Conservation (phyloP, 2,113 vertebrate genomes). For the Apteryx mantelli region DNA sequence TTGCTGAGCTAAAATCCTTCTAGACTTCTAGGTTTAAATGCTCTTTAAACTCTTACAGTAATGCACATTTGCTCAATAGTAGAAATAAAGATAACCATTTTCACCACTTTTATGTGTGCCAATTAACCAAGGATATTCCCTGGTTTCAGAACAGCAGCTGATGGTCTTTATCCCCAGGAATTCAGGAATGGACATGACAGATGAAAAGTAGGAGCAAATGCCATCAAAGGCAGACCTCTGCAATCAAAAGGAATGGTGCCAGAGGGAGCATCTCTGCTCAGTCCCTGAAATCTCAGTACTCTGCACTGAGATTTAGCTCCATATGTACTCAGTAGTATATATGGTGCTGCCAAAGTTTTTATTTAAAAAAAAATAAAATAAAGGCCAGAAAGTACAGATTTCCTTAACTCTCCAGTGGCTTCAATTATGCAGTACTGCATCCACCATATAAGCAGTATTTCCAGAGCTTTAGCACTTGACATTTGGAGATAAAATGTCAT, state of each 20-base stretch:
- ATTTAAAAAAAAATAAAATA: slow-evolving; percentile 21
- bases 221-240: neutral
- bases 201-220: neutral
- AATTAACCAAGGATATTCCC: neutral
- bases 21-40: neutral
- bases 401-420: slow-evolving; percentile 14
- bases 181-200: neutral
- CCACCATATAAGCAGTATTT: slow-evolving; percentile 39
- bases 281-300: neutral
- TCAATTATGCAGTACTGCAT: slow-evolving; percentile 40
- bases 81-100: neutral
- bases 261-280: neutral
- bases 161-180: neutral
- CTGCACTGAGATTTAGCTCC: slow-evolving; percentile 8
- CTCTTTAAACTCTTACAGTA: neutral
- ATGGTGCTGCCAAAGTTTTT: slow-evolving; percentile 22
- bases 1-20: neutral
- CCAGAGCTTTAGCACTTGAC: slow-evolving; percentile 62
- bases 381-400: slow-evolving; percentile 44
- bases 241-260: neutral
- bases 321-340: neutral
- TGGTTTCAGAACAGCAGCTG: neutral
- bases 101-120: neutral
- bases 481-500: slow-evolving; percentile 72
- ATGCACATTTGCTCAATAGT: neutral